phyloP scores from a whole-genome alignment of 2,888 invertebrate species.

The Torymus texanus region DNA sequence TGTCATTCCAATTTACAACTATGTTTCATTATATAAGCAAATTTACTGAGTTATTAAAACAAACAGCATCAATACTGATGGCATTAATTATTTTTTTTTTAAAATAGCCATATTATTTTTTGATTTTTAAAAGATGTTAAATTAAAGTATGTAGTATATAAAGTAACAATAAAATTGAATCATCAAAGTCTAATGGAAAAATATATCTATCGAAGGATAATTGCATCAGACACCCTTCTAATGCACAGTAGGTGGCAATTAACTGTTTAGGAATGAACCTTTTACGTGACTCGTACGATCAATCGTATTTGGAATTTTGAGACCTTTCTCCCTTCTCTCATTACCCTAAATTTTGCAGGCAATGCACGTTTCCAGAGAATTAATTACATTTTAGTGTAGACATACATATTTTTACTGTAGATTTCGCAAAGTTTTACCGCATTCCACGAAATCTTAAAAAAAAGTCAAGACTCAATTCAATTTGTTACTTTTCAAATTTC shows the following conservation, averaged over 20 bases:
- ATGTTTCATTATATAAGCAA: too few relatives aligned
- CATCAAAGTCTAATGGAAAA: background rate
- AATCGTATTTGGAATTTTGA: constrained; percentile 10
- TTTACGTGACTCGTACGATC: constrained; percentile 5
- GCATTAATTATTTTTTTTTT: too few relatives aligned
- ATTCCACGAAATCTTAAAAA: too few relatives aligned
- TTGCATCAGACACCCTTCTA: constrained; percentile 7
- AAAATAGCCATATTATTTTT: too few relatives aligned
- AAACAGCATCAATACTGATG: too few relatives aligned
- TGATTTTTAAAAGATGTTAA: too few relatives aligned
- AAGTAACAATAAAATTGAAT: background rate
- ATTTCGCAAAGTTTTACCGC: constrained; percentile 8
- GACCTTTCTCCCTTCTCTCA: constrained; percentile 5
- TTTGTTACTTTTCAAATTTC: too few relatives aligned
- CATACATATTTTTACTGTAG: background rate
- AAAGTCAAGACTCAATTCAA: too few relatives aligned
- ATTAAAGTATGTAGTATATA: background rate
- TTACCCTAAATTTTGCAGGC: background rate
- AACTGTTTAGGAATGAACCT: constrained; percentile 16
- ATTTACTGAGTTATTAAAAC: too few relatives aligned
- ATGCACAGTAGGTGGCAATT: constrained; percentile 16
- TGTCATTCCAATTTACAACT: background rate
- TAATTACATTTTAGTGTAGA: constrained; percentile 9
- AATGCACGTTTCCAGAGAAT: background rate
- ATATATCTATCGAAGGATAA: background rate